Conservation (phyloP, 1,140 invertebrate species). For the Vanessa tameamea region DNA sequence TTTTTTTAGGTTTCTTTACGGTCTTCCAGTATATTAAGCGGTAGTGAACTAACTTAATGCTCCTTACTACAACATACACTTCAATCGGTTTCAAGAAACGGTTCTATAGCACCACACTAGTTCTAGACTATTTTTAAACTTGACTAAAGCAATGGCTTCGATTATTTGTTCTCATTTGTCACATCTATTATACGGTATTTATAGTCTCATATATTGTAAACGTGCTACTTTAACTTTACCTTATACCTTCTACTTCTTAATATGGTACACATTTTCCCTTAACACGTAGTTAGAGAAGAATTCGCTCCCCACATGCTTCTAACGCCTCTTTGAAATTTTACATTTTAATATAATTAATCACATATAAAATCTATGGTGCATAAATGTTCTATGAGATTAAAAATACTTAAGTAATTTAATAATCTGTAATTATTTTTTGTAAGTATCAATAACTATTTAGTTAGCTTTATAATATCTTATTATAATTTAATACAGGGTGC, state of each 20-base stretch:
- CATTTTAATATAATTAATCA: constrained; percentile 47
- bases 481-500: constrained; percentile 44
- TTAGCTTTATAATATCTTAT: constrained; percentile 44
- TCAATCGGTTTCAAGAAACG: background rate
- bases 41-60: constrained; percentile 40
- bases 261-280: constrained; percentile 28
- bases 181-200: constrained; percentile 9
- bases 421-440: constrained; percentile 54
- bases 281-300: constrained; percentile 44
- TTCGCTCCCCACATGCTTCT: constrained; percentile 36
- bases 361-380: constrained; percentile 61
- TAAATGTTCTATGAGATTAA: constrained; percentile 60
- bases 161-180: constrained; percentile 29
- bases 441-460: constrained; percentile 48
- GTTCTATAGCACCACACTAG: constrained; percentile 10
- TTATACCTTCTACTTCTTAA: constrained; percentile 37
- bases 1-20: constrained; percentile 44
- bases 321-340: constrained; percentile 47
- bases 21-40: constrained; percentile 71
- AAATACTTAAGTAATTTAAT: constrained; percentile 50
- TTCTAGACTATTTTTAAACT: background rate
- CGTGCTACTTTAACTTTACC: constrained; percentile 31
- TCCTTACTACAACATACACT: background rate
- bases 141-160: constrained; percentile 31
- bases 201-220: constrained; percentile 33